A percentile compares a stretch with the other conserved stretches of the same genome.
These are phyloP conservation scores for Ypsolopha scabrella DNA, from an alignment of 2,888 invertebrate species.

Conservation along the genomic window DNA sequence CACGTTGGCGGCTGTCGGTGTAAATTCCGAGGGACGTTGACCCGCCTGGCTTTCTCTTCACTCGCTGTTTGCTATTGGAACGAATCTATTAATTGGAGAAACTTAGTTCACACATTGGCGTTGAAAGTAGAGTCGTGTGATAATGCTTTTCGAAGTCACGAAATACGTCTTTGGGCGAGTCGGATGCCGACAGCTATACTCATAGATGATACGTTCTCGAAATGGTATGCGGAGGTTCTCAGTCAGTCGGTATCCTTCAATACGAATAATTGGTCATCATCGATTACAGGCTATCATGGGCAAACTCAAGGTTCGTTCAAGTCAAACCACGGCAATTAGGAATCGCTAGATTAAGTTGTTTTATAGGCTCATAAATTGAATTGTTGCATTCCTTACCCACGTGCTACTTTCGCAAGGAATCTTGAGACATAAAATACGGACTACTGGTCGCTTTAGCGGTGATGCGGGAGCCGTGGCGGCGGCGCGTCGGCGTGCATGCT, in stretches of 20 bases:
- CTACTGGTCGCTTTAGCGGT: too few relatives aligned
- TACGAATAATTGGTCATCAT: too few relatives aligned
- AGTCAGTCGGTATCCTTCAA: too few relatives aligned
- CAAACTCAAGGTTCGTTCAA: too few relatives aligned
- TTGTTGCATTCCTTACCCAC: not conserved
- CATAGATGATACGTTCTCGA: too few relatives aligned
- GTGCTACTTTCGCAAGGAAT: not conserved
- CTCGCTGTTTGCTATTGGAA: slow-evolving; percentile 67
- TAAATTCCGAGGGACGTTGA: slow-evolving; percentile 63
- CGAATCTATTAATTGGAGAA: slow-evolving; percentile 71
- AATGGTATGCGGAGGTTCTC: too few relatives aligned
- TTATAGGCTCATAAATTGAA: too few relatives aligned
- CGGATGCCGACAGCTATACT: not conserved
- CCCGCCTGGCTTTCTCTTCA: slow-evolving; percentile 45
- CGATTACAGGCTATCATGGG: too few relatives aligned
- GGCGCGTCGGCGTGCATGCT: slow-evolving; percentile 12
- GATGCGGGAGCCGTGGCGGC: slow-evolving; percentile 17
- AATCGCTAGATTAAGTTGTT: not conserved
- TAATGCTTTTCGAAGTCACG: slow-evolving; percentile 21
- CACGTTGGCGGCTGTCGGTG: slow-evolving; percentile 51
- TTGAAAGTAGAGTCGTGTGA: slow-evolving; percentile 59
- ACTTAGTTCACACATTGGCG: slow-evolving; percentile 68
- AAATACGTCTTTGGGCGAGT: slow-evolving; percentile 11
- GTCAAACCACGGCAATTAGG: too few relatives aligned
- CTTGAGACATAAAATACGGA: too few relatives aligned